phyloP scores from a whole-genome alignment of 2,113 vertebrate species.

The Cyanocitta stelleri region DNA sequence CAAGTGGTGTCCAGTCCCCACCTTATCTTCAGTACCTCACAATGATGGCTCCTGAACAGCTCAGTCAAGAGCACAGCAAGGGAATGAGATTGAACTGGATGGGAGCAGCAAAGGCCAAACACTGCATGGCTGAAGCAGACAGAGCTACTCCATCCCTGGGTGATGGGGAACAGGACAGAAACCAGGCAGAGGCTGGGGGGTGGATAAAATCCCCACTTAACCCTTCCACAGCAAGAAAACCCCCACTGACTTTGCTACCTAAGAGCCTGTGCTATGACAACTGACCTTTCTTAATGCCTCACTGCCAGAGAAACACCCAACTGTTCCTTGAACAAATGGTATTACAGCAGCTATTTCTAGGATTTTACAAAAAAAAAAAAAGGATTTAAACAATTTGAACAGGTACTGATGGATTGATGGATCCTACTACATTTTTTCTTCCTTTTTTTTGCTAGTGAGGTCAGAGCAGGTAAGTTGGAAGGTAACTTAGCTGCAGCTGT shows the following conservation, averaged over 20 bases:
- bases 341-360: neutral
- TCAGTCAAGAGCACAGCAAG: neutral
- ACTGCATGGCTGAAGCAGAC: neutral
- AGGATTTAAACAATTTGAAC: neutral
- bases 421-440: neutral
- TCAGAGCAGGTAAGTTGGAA: neutral
- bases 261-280: neutral
- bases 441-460: neutral
- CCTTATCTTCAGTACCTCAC: neutral
- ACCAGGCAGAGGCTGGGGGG: rapidly evolving
- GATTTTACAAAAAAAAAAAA: neutral
- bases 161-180: neutral
- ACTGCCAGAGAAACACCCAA: neutral
- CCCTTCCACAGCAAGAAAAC: neutral
- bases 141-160: neutral
- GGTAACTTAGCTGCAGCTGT: neutral
- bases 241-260: rapidly evolving
- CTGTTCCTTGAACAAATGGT: neutral
- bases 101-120: neutral
- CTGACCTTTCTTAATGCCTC: neutral
- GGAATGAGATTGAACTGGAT: neutral
- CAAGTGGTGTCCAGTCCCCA: neutral
- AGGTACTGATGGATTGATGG: no score
- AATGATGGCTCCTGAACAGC: neutral
- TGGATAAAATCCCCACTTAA: neutral